Evolutionary conservation across 2,888 invertebrate genomes (phyloP).

Genomic region (Mechanitis messenoides): DNA sequence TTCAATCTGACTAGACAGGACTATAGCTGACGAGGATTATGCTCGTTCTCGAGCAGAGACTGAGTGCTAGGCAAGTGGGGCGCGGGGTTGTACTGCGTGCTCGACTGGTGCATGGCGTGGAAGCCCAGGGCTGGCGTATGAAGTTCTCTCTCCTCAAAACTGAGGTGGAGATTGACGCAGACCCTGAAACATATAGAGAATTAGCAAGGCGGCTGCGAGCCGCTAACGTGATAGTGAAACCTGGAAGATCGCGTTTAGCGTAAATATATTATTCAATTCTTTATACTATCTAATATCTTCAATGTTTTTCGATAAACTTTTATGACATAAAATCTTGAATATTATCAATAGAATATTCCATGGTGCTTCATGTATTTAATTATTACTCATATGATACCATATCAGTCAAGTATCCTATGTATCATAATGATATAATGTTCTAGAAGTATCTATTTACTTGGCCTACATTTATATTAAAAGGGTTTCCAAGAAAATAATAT

Average conservation of each 20-base stretch:
- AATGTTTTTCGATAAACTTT: too few relatives aligned
- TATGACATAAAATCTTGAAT: too few relatives aligned
- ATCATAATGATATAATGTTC: neutral
- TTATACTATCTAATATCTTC: too few relatives aligned
- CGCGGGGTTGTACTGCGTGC: constrained; percentile 62
- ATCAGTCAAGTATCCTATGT: neutral
- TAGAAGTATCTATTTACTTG: too few relatives aligned
- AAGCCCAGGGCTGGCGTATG: constrained; percentile 68
- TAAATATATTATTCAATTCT: constrained; percentile 46
- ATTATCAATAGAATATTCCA: too few relatives aligned
- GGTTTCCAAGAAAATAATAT: too few relatives aligned
- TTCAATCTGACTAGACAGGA: constrained; percentile 71
- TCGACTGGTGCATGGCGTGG: constrained; percentile 61
- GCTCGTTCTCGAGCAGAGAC: constrained; percentile 73
- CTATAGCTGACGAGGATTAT: constrained; percentile 72
- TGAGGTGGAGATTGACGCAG: constrained; percentile 68
- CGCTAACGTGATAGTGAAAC: constrained; percentile 60
- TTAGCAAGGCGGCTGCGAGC: constrained; percentile 58
- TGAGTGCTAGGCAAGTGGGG: constrained; percentile 59
- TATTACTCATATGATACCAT: neutral
- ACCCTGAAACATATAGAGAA: constrained; percentile 57
- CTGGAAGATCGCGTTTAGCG: constrained; percentile 49
- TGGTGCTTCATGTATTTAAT: too few relatives aligned
- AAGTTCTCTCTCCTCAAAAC: constrained; percentile 62
- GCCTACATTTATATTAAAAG: too few relatives aligned